phyloP scores from a whole-genome alignment of 2,797 vertebrate species.

The Crypturellus tataupa region DNA sequence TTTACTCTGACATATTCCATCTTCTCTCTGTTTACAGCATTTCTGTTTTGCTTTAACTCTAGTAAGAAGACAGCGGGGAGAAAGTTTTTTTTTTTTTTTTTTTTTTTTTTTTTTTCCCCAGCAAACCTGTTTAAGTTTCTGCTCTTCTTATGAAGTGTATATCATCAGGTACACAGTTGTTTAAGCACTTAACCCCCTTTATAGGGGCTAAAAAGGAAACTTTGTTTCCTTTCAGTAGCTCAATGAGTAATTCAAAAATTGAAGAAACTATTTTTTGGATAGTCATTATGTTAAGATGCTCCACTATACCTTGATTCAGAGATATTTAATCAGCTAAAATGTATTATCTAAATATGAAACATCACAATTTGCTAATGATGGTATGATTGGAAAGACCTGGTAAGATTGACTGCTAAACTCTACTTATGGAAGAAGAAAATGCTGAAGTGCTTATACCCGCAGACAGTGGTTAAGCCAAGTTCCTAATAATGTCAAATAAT shows the following conservation, averaged over 20 bases:
- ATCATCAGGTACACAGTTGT: background rate
- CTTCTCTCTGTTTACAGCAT: background rate
- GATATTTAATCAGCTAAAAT: background rate
- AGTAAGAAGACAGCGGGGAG: background rate
- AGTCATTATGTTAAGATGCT: background rate
- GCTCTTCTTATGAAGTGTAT: accelerated
- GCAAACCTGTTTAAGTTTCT: background rate
- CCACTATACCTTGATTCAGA: background rate
- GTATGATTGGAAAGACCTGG: background rate
- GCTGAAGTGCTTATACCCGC: background rate
- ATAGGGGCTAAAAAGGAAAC: background rate
- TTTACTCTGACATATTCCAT: background rate
- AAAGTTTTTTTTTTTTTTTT: no score
- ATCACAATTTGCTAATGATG: background rate
- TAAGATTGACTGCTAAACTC: background rate
- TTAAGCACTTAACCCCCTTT: background rate
- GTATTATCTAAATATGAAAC: background rate
- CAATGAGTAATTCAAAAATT: background rate
- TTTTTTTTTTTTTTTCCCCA: no score
- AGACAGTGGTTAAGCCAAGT: background rate
- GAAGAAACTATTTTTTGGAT: background rate
- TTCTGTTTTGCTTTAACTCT: background rate
- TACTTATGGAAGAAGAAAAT: background rate
- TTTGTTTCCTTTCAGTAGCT: background rate
- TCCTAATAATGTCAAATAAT: background rate